Percentiles rank a stretch among this genome's conserved stretches.
Evolutionary conservation across 2,888 invertebrate species (phyloP).

Genomic region (Trachelus iudaicus): DNA sequence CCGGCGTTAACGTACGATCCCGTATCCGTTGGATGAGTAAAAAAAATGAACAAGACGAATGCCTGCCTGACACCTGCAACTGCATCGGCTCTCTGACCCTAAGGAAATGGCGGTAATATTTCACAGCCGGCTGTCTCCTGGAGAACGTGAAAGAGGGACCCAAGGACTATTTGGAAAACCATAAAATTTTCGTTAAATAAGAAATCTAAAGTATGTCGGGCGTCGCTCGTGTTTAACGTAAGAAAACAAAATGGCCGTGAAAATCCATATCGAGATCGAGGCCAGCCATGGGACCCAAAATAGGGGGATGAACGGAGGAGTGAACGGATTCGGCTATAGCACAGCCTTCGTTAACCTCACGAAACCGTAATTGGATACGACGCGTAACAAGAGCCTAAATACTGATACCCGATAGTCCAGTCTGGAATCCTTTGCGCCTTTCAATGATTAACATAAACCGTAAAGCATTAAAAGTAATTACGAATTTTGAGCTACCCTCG

Average conservation of each 20-base stretch:
- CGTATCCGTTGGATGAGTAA: conserved; percentile 2
- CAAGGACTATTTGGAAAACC: neutral
- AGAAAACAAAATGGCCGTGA: neutral
- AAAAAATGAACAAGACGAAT: neutral
- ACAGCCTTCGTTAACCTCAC: conserved; percentile 45
- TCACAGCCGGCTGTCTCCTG: neutral
- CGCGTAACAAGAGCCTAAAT: conserved; percentile 47
- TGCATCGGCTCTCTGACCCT: neutral
- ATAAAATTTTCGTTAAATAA: neutral
- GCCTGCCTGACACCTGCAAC: neutral
- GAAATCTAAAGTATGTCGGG: neutral
- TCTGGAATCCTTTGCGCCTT: conserved; percentile 27
- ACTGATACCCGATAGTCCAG: conserved; percentile 47
- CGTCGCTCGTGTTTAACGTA: neutral
- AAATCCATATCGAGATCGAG: neutral
- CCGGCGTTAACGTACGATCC: conserved; percentile 27
- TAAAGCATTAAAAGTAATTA: neutral
- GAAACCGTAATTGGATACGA: conserved; percentile 42
- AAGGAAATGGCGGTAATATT: neutral
- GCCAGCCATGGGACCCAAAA: neutral
- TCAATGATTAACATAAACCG: conserved; percentile 30
- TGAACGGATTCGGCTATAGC: neutral
- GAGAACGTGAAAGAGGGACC: neutral
- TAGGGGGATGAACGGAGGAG: neutral
- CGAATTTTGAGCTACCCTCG: neutral